phyloP scores from a whole-genome alignment of 2,113 vertebrate genomes.

The Rhodinocichla rosea region DNA sequence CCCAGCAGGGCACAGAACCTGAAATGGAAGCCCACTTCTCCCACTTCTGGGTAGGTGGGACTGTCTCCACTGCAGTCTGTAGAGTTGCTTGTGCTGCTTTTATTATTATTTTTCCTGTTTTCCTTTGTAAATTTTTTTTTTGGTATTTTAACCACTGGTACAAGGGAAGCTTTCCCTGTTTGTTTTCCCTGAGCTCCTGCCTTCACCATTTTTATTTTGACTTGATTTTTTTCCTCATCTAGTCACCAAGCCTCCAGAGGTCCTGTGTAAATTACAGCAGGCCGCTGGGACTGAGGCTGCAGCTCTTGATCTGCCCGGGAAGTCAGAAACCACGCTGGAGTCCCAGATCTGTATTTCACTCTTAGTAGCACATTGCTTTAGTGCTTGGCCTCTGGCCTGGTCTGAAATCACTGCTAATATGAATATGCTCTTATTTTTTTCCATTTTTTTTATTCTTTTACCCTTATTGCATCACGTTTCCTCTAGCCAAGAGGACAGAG shows the following conservation, averaged over 20 bases:
- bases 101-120: not conserved
- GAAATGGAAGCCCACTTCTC: not conserved
- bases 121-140: not conserved
- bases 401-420: constrained; percentile 55
- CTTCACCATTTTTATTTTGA: not conserved
- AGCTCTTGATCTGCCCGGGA: constrained; percentile 7
- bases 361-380: constrained; percentile 37
- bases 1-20: not conserved
- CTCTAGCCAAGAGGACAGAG: constrained; percentile 73
- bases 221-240: not conserved
- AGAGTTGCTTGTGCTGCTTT: not conserved
- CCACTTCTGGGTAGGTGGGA: not conserved
- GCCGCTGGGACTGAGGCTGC: not conserved
- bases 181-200: not conserved
- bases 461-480: constrained; percentile 67
- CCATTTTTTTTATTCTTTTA: constrained; percentile 47
- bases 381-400: constrained; percentile 5
- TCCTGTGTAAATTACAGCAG: not conserved
- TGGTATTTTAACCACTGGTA: not conserved
- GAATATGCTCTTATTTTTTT: constrained; percentile 61
- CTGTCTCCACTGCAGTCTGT: not conserved
- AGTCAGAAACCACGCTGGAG: constrained; percentile 62
- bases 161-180: not conserved
- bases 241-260: not conserved
- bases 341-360: constrained; percentile 44